A percentile compares a stretch with the other conserved stretches of the same genome.
phyloP scores from a whole-genome alignment of 2,113 vertebrate genomes.

The Reinhardtius hippoglossoides region DNA sequence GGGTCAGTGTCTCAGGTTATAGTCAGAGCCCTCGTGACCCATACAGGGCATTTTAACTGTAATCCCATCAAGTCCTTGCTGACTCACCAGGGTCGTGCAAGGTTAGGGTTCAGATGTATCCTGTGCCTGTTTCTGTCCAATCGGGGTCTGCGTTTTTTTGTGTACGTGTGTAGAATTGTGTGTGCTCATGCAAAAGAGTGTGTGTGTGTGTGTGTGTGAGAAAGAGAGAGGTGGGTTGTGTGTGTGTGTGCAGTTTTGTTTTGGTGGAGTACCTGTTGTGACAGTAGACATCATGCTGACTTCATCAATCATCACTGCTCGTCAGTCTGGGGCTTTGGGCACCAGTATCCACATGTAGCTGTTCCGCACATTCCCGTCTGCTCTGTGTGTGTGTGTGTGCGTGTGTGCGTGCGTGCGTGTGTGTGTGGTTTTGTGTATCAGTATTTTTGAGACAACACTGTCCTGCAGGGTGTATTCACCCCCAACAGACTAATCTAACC shows the following conservation, averaged over 20 bases:
- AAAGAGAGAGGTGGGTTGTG: conserved; percentile 7
- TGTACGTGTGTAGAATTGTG: conserved; percentile 49
- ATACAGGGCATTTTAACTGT: conserved; percentile 4
- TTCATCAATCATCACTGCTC: conserved; percentile 65
- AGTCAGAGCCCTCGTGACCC: conserved; percentile 12
- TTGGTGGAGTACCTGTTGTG: conserved; percentile 64
- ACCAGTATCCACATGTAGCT: conserved; percentile 40
- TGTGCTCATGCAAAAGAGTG: neutral
- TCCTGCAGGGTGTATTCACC: conserved; percentile 67
- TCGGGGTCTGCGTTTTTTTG: conserved; percentile 41
- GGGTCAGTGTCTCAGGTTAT: conserved; percentile 42
- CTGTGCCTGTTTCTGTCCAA: conserved; percentile 68
- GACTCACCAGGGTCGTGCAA: conserved; percentile 41
- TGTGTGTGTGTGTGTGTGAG: neutral
- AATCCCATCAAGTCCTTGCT: conserved; percentile 46
- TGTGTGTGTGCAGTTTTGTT: conserved; percentile 15
- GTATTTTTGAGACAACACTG: conserved; percentile 57
- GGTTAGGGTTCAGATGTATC: conserved; percentile 37
- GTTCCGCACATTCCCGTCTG: conserved; percentile 4
- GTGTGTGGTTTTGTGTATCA: conserved; percentile 58
- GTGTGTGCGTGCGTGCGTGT: conserved; percentile 46
- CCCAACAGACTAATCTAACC: conserved; percentile 52
- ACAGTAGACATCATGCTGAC: conserved; percentile 68
- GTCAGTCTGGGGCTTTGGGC: conserved; percentile 63
- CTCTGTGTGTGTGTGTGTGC: conserved; percentile 52